Percentiles rank a stretch among this genome's conserved stretches.
phyloP scores from a whole-genome alignment of 2,888 invertebrate genomes.

The Papilio protenor region DNA sequence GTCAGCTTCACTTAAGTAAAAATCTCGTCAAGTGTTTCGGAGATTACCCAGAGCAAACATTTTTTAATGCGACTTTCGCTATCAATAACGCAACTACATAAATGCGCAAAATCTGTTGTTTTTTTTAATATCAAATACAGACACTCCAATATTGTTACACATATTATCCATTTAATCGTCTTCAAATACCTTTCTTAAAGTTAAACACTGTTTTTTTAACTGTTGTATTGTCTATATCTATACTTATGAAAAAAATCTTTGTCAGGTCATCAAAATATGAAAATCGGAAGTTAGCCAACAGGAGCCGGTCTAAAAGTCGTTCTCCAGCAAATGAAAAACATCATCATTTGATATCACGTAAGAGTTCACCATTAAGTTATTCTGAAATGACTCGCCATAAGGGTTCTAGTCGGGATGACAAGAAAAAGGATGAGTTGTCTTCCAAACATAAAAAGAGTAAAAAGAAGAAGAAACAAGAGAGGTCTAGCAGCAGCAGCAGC shows the following conservation, averaged over 20 bases:
- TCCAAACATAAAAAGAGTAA: slow-evolving; percentile 64
- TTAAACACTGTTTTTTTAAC: not conserved
- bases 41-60: no score
- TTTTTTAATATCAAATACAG: no score
- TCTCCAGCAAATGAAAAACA: slow-evolving; percentile 58
- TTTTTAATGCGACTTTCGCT: no score
- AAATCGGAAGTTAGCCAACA: slow-evolving; percentile 52
- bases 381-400: slow-evolving; percentile 54
- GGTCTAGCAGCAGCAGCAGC: slow-evolving; percentile 61
- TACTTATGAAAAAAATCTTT: not conserved
- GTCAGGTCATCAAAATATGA: slow-evolving; percentile 69
- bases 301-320: slow-evolving; percentile 57
- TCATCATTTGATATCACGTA: slow-evolving; percentile 53
- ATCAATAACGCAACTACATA: no score
- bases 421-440: slow-evolving; percentile 47
- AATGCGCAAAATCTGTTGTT: no score
- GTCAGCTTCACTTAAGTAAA: no score
- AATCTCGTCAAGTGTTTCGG: no score
- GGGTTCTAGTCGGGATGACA: slow-evolving; percentile 58
- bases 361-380: slow-evolving; percentile 53
- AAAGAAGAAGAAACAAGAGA: slow-evolving; percentile 62
- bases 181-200: not conserved
- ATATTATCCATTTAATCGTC: no score
- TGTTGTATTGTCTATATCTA: not conserved
- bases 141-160: no score